Percentiles rank a stretch among this genome's conserved stretches.
Conservation (phyloP, 2,888 invertebrate species). For the Pristionchus fissidentatus region DNA sequence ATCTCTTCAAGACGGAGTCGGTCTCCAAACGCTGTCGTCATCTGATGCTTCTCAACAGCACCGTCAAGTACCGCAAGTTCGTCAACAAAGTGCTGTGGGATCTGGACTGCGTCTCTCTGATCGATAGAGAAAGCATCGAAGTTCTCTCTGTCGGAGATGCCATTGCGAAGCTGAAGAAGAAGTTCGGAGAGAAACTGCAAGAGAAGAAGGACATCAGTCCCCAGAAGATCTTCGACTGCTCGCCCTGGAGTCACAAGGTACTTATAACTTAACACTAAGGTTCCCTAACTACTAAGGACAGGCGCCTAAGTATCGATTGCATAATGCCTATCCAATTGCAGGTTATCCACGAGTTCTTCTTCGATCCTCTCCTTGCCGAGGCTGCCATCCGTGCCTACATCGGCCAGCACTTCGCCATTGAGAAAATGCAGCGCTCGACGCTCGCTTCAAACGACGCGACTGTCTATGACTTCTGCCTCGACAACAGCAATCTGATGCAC, state of each 20-base stretch:
- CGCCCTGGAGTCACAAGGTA: slow-evolving; percentile 57
- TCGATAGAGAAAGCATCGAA: slow-evolving; percentile 35
- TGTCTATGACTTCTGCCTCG: slow-evolving; percentile 54
- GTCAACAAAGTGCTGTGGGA: slow-evolving; percentile 57
- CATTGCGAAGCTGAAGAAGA: slow-evolving; percentile 46
- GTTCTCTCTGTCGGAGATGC: slow-evolving; percentile 54
- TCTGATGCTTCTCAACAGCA: slow-evolving; percentile 57
- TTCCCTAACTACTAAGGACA: not conserved
- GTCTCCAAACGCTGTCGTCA: slow-evolving; percentile 59
- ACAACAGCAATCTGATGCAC: slow-evolving; percentile 51
- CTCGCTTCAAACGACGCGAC: slow-evolving; percentile 48
- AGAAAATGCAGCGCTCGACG: slow-evolving; percentile 28
- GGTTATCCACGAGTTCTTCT: slow-evolving; percentile 73
- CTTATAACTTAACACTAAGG: not conserved
- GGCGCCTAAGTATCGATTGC: not conserved
- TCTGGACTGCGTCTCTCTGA: slow-evolving; percentile 49
- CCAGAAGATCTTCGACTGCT: slow-evolving; percentile 49
- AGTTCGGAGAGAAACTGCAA: slow-evolving; percentile 13
- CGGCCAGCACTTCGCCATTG: slow-evolving; percentile 56
- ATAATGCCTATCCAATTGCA: slow-evolving; percentile 45
- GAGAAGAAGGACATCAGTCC: not conserved
- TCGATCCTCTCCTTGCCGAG: slow-evolving; percentile 62
- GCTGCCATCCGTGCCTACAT: slow-evolving; percentile 59
- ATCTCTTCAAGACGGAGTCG: slow-evolving; percentile 63
- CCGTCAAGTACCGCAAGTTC: slow-evolving; percentile 58